These are phyloP conservation scores for Elymnias hypermnestra DNA, from an alignment of 1,140 invertebrate species.

Conservation along the genomic window DNA sequence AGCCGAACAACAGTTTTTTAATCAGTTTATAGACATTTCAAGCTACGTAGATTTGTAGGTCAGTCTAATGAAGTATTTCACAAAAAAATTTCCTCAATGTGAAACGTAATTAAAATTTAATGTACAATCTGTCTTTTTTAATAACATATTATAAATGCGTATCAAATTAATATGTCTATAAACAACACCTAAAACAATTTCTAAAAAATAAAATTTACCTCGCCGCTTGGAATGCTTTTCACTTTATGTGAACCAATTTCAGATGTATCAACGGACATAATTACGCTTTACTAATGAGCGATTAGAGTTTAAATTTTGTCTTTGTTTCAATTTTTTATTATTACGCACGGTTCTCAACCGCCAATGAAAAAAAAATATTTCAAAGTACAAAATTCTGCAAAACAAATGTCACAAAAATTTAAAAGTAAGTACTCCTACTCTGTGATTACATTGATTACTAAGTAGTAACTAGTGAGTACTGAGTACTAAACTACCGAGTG, in stretches of 20 bases:
- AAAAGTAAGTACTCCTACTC: too few relatives aligned
- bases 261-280: slow-evolving; percentile 44
- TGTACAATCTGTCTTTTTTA: background rate
- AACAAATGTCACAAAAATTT: too few relatives aligned
- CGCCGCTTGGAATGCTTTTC: slow-evolving; percentile 44
- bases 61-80: slow-evolving; percentile 8
- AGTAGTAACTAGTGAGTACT: too few relatives aligned
- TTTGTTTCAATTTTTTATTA: too few relatives aligned
- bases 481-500: too few relatives aligned
- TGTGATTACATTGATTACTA: too few relatives aligned
- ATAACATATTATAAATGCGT: too few relatives aligned
- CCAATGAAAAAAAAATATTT: too few relatives aligned
- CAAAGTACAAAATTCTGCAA: too few relatives aligned
- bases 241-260: slow-evolving; percentile 48
- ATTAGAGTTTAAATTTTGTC: too few relatives aligned
- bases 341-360: too few relatives aligned
- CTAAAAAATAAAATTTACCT: slow-evolving; percentile 36
- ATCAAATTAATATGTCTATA: background rate
- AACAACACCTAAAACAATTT: background rate
- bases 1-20: background rate
- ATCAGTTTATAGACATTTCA: slow-evolving; percentile 3
- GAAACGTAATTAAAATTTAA: background rate
- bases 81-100: background rate
- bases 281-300: too few relatives aligned
- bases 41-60: slow-evolving; percentile 22